Evolutionary conservation across 2,113 vertebrate species (phyloP).

Genomic region (Peromyscus maniculatus): DNA sequence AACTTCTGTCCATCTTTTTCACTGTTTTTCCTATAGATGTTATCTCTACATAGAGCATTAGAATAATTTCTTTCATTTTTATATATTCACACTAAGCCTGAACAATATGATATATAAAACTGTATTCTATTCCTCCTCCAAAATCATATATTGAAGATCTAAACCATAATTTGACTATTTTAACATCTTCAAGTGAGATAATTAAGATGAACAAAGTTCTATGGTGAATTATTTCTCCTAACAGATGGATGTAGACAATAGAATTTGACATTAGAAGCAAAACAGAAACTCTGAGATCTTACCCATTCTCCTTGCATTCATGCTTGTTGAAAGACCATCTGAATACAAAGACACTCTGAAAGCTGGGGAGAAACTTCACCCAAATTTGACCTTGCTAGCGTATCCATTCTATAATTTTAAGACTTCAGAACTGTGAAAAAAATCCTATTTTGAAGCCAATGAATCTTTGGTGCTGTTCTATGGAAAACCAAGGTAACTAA

Average conservation of each 20-base stretch:
- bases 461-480: rapidly evolving
- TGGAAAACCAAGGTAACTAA: not conserved
- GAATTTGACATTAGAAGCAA: not conserved
- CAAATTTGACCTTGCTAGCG: not conserved
- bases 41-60: not conserved
- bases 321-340: too few relatives aligned
- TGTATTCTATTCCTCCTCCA: not conserved
- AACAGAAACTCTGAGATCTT: too few relatives aligned
- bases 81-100: not conserved
- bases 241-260: not conserved
- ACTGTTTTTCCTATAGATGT: not conserved
- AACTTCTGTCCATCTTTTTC: not conserved
- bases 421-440: not conserved
- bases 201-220: not conserved
- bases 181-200: not conserved
- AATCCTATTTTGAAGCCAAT: not conserved
- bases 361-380: not conserved
- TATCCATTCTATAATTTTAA: not conserved
- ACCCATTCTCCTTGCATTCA: too few relatives aligned
- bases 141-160: not conserved
- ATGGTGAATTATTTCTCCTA: not conserved
- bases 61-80: not conserved
- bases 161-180: not conserved
- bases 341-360: not conserved
- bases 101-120: not conserved